Percentiles rank a stretch among this genome's conserved stretches.
These are phyloP conservation scores for Enteromius mattozi DNA, from an alignment of 2,797 vertebrate genomes.

Conservation along the genomic window DNA sequence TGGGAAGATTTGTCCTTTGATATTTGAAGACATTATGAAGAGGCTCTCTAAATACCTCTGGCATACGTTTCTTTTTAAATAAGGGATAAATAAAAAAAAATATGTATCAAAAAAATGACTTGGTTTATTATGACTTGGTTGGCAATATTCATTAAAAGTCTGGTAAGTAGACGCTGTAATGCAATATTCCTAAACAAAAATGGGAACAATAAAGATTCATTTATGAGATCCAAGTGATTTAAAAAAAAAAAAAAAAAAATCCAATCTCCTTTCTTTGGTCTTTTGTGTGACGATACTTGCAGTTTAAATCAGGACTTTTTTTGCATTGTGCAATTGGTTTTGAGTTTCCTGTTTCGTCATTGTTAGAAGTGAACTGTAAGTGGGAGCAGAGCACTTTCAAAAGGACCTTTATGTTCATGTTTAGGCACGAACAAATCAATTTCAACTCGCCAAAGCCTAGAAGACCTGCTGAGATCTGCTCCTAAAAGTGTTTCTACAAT, in stretches of 20 bases:
- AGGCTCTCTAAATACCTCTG: not conserved
- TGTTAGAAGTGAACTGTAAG: not conserved
- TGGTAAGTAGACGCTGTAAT: not conserved
- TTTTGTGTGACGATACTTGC: not conserved
- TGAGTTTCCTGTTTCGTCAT: conserved; percentile 24
- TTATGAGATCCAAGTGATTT: not conserved
- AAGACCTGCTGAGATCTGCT: not conserved
- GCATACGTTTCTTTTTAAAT: not conserved
- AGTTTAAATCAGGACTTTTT: not conserved
- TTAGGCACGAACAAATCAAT: not conserved
- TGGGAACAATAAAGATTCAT: not conserved
- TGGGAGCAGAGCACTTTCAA: not conserved
- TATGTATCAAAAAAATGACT: not conserved
- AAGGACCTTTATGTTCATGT: not conserved
- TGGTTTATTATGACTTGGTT: not conserved
- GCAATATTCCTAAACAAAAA: not conserved
- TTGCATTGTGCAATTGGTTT: conserved; percentile 21
- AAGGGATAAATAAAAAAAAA: not conserved
- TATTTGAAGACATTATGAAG: not conserved
- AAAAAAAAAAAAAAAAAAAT: not conserved
- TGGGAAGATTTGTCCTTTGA: not conserved
- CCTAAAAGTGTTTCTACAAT: not conserved
- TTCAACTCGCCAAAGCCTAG: not conserved
- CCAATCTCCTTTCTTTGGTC: not conserved
- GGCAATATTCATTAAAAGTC: not conserved